A percentile compares a stretch with the other conserved stretches of the same genome.
Conservation (phyloP, 2,113 vertebrate genomes). For the Nyctibius bracteatus region DNA sequence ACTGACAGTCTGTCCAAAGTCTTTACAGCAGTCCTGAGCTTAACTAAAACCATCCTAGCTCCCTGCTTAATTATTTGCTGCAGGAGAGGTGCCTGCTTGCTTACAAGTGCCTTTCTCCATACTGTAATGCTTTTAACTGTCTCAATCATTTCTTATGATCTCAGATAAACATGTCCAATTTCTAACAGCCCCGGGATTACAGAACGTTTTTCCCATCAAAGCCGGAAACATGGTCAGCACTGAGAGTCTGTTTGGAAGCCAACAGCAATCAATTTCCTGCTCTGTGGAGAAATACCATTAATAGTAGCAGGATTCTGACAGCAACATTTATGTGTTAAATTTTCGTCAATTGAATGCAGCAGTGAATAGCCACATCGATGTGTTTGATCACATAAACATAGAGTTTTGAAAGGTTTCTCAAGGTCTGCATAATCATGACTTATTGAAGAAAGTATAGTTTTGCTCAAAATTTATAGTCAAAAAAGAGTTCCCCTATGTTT, state of each 20-base stretch:
- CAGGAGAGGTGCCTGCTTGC: neutral
- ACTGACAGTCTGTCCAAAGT: neutral
- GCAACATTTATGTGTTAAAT: neutral
- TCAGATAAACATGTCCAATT: neutral
- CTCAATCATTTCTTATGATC: neutral
- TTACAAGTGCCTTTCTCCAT: neutral
- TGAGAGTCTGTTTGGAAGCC: neutral
- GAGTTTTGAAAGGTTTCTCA: neutral
- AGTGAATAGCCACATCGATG: neutral
- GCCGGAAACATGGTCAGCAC: neutral
- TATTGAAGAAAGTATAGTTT: neutral
- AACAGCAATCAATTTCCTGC: neutral
- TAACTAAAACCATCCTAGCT: neutral
- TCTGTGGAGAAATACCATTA: neutral
- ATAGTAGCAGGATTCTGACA: neutral
- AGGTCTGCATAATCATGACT: neutral
- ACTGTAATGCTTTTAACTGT: neutral
- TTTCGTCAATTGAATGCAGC: neutral
- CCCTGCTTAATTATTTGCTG: neutral
- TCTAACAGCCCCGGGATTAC: neutral
- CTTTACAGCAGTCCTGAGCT: neutral
- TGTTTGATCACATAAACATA: neutral
- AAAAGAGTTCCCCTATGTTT: neutral
- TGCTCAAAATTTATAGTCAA: neutral
- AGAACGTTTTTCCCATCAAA: neutral